These are phyloP conservation scores for Strix aluco DNA, from an alignment of 2,113 vertebrate genomes.

Conservation along the genomic window DNA sequence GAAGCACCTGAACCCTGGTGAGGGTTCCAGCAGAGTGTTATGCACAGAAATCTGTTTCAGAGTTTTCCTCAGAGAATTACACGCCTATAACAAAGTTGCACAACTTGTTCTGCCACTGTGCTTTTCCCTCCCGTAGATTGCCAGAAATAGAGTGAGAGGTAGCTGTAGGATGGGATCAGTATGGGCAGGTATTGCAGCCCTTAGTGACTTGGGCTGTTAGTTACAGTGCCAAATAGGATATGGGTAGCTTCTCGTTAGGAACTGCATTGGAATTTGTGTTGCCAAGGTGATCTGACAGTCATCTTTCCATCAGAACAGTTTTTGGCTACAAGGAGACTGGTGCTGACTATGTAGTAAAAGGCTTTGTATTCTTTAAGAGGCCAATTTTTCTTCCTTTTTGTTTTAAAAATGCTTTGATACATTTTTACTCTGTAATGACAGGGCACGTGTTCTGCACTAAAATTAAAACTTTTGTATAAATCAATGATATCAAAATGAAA, in stretches of 20 bases:
- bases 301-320: not conserved
- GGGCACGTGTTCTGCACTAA: slow-evolving; percentile 5
- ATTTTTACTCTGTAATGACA: slow-evolving; percentile 1
- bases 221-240: not conserved
- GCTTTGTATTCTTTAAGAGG: not conserved
- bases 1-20: not conserved
- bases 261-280: not conserved
- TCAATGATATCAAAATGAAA: not conserved
- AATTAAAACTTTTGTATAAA: not conserved
- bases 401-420: not conserved
- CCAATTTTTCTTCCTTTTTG: not conserved
- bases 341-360: not conserved
- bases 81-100: accelerated
- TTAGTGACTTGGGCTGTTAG: not conserved
- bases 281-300: not conserved
- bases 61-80: not conserved
- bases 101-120: not conserved
- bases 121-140: not conserved
- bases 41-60: not conserved
- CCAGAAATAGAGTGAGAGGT: not conserved
- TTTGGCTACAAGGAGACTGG: not conserved
- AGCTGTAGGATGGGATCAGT: not conserved
- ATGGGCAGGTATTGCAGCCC: not conserved
- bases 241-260: not conserved
- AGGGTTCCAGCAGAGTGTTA: not conserved